Evolutionary conservation across 2,797 vertebrate species (phyloP), one percentile per base, ranked within the genome.

Genomic region (Pseudomugil gertrudae): DNA sequence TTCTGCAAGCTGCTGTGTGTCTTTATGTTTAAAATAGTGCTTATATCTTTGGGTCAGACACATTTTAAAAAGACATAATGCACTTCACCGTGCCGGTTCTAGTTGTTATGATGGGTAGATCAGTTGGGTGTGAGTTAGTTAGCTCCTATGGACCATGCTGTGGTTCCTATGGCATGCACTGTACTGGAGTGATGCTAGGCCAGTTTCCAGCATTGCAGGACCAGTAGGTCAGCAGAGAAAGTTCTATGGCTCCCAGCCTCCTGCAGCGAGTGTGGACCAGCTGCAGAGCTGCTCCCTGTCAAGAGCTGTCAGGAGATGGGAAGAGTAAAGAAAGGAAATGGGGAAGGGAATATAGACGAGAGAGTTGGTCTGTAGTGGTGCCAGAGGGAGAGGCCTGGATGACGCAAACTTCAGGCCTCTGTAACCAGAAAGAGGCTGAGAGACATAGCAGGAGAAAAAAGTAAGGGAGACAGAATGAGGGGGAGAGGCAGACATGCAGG

Each of bases 401-500:
- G 89, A 90, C 83, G 81, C 86, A 86, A 88, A 80, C 78, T 67
- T 54, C 76, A 79, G 76, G 78, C 83, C 67, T 78, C 79, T 75
- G 61, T 72, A 83, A 86, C 67, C 74, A 86, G 81, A 83, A 69
- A 64, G 81, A 77, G 79, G 74, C 72, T 73, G 71, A 85, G 78
- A 77, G 78, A 76, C 30, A 23, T 63, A 57, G 60, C 78, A 53
- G 36, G 64, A 80, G 69, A 80, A 76, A 78, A 83, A 81, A 75
- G 76, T 32, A 23, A 76, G 79, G 78, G 78, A 87, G 83, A 80
- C 71, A 76, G 78, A 82, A 76, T 63, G 82, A 86, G 86, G 87
- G 87, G 81, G 78, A 85, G 87, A 92, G 83, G 90, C 89, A 93
- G 93, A 94, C 93, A 92, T 85, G 73, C 87, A 92, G 92, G 91